Conservation (phyloP, 92 coral and sea anemone genomes). For the Umimayanthus chanpuru region DNA sequence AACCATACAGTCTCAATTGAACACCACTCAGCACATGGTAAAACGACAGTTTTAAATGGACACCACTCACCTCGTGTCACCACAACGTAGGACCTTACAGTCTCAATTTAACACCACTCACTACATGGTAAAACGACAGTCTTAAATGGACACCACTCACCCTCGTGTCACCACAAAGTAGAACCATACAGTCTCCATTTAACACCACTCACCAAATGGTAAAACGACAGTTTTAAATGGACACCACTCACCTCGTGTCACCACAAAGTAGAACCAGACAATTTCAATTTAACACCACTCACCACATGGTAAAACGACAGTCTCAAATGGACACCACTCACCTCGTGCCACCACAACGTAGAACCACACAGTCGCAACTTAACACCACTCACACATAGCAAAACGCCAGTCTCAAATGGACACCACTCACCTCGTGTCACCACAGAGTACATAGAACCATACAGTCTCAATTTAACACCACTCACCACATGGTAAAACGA, state of each 20-base stretch:
- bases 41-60: not conserved
- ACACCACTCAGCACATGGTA: not conserved
- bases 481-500: no score
- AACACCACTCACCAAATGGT: no score
- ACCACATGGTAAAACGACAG: no score
- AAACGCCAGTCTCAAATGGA: not conserved
- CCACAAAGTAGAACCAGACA: not conserved
- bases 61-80: not conserved
- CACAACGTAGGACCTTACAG: not conserved
- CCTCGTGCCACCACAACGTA: not conserved
- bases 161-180: not conserved
- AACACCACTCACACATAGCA: no score
- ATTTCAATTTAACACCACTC: no score
- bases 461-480: no score
- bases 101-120: no score
- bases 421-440: not conserved
- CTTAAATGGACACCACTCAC: not conserved
- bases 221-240: not conserved
- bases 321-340: no score
- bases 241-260: not conserved
- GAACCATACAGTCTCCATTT: no score
- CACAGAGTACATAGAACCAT: not conserved
- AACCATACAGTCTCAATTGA: not conserved
- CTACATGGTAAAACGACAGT: no score
- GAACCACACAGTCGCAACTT: no score